These are phyloP conservation scores for Hemitrygon akajei DNA, from an alignment of 2,797 vertebrate species.

Conservation along the genomic window DNA sequence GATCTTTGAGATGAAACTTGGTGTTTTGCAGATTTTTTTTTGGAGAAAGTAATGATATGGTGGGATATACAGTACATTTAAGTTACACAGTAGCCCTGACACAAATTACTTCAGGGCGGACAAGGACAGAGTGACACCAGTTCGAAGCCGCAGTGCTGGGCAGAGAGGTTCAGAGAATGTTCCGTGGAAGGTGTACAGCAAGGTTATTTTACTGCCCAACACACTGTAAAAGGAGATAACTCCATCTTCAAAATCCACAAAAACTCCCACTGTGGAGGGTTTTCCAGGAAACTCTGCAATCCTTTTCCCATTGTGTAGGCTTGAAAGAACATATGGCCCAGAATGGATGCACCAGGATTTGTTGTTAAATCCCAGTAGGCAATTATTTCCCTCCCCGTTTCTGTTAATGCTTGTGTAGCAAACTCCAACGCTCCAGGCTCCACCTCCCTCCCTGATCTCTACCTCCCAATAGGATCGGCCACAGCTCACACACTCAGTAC, in stretches of 20 bases:
- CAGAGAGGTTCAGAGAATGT: constrained; percentile 56
- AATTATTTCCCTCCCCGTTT: constrained; percentile 62
- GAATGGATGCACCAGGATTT: constrained; percentile 65
- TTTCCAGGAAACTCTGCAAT: constrained; percentile 46
- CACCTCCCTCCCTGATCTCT: constrained; percentile 44
- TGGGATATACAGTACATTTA: not conserved
- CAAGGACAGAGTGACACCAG: not conserved
- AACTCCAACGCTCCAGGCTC: constrained; percentile 56
- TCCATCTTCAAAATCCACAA: constrained; percentile 61
- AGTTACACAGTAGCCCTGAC: not conserved
- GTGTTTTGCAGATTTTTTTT: not conserved
- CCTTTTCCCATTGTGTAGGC: constrained; percentile 57
- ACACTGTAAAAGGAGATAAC: constrained; percentile 63
- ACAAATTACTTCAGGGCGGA: constrained; percentile 19
- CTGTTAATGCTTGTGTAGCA: constrained; percentile 58
- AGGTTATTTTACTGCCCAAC: constrained; percentile 53
- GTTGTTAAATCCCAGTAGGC: constrained; percentile 61
- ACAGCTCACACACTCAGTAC: constrained; percentile 43
- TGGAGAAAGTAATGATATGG: not conserved
- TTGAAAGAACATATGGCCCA: constrained; percentile 58
- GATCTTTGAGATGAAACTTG: not conserved
- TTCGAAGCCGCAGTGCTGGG: constrained; percentile 47
- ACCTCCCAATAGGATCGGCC: constrained; percentile 66
- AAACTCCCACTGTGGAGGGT: constrained; percentile 56
- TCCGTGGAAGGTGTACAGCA: constrained; percentile 57